phyloP scores from a whole-genome alignment of 2,113 vertebrate species.

The Trematocara unimaculatum region DNA sequence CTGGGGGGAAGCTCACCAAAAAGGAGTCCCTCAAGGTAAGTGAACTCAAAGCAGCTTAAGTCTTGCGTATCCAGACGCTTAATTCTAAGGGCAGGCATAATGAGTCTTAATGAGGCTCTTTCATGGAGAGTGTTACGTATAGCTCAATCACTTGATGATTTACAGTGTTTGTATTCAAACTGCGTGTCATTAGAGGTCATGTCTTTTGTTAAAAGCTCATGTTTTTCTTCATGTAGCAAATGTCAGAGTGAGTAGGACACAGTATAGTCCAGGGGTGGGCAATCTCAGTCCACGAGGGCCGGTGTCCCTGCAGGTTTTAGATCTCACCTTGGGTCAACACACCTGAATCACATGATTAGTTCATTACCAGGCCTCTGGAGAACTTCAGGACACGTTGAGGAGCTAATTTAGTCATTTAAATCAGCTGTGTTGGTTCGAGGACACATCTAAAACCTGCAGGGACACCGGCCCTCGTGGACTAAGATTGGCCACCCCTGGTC shows the following conservation, averaged over 20 bases:
- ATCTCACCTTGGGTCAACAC: too few relatives aligned
- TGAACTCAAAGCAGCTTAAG: background rate
- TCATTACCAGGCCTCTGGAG: too few relatives aligned
- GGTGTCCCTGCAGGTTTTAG: too few relatives aligned
- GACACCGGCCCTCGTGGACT: too few relatives aligned
- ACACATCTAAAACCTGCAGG: too few relatives aligned
- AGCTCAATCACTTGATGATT: background rate
- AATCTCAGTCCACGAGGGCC: too few relatives aligned
- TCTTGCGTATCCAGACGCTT: background rate
- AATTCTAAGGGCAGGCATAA: background rate
- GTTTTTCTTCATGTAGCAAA: background rate
- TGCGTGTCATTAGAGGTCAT: background rate
- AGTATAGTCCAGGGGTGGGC: background rate
- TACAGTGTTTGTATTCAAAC: background rate
- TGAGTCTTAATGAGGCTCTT: background rate
- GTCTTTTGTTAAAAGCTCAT: background rate
- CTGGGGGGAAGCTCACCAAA: conserved; percentile 95
- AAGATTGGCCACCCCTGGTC: too few relatives aligned
- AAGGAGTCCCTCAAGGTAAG: conserved; percentile 98
- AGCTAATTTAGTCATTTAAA: too few relatives aligned
- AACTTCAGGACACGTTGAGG: too few relatives aligned
- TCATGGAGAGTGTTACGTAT: background rate
- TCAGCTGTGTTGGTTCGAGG: too few relatives aligned
- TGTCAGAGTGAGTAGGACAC: background rate
- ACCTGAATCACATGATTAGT: too few relatives aligned